Base-by-base conservation (phyloP, 2,888 invertebrate genomes). In the Lasioglossum malachurum region DNA sequence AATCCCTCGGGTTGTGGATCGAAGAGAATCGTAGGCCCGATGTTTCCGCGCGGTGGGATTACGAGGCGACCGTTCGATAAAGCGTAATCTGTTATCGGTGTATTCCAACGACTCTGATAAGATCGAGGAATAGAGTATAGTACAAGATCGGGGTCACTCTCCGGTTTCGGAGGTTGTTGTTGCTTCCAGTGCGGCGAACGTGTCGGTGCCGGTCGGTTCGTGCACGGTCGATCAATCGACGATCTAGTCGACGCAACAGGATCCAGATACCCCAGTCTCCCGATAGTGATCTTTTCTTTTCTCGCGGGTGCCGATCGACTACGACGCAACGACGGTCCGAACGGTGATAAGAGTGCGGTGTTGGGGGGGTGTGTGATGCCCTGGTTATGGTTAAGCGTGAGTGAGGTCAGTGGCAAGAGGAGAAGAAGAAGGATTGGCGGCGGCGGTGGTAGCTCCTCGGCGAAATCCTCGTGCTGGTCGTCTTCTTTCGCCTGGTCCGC, bases 341-440 rank as follows among this genome's bases (percentile, higher is more conserved):
- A 84, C 86, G 87, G 90, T 89, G 87, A 80, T 91, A 90, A 90
- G 88, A 91, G 93, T 92, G 93, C 89, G 64, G 92, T 89, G 85
- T 88, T 90, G 92, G 91, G 92, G 87, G 88, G 90, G 90, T 91
- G 91, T 92, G 93, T 94, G 94, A 94, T 94, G 94, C 94, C 92
- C 94, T 94, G 94, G 93, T 94, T 94, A 94, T 94, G 94, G 94
- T 94, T 94, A 93, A 93, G 91, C 92, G 94, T 94, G 93, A 94
- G 94, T 94, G 94, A 94, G 94, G 94, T 92, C 92, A 94, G 94
- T 93, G 93, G 94, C 92, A 93, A 94, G 93, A 92, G 93, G 94
- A 85, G 90, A 89, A 87, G 80, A 84, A 89, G 89, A 86, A 87
- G 83, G 73, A 86, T 80, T 79, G 35, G 31, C 8, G 19, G 64